phyloP scores from a whole-genome alignment of 1,140 invertebrate species.

The Oncopodura yosiiana region DNA sequence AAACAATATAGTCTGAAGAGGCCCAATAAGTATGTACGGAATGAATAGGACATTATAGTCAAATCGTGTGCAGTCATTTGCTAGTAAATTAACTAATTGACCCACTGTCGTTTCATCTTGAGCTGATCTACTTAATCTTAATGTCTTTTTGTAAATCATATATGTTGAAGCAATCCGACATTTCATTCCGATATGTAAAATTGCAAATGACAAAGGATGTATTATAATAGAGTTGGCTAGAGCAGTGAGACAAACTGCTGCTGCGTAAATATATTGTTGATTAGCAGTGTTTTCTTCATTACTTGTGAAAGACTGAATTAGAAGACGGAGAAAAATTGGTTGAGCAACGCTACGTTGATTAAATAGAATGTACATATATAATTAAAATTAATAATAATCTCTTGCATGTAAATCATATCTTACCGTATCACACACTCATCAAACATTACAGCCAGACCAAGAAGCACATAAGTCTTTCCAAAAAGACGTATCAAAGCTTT shows the following conservation, averaged over 20 bases:
- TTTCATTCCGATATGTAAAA: conserved; percentile 62
- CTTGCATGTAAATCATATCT: too few species aligned
- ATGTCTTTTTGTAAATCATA: conserved; percentile 41
- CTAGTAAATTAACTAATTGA: conserved; percentile 10
- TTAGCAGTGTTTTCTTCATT: not conserved
- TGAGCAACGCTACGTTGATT: conserved; percentile 31
- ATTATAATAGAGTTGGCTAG: conserved; percentile 20
- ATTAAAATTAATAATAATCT: too few species aligned
- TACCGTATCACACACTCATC: too few species aligned
- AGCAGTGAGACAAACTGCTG: conserved; percentile 23
- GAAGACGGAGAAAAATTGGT: conserved; percentile 20
- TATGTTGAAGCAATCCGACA: conserved; percentile 65
- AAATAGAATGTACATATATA: too few species aligned
- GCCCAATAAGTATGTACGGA: conserved; percentile 46
- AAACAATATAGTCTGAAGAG: conserved; percentile 44
- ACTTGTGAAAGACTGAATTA: conserved; percentile 22
- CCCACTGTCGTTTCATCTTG: conserved; percentile 5
- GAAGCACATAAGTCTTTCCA: too few species aligned
- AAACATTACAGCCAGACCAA: too few species aligned
- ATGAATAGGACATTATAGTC: conserved; percentile 40
- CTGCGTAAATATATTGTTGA: conserved; percentile 24
- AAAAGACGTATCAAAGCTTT: too few species aligned
- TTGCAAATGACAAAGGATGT: conserved; percentile 25
- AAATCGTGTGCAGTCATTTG: conserved; percentile 40
- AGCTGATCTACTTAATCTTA: conserved; percentile 4